Conservation (phyloP, 1,140 invertebrate species). For the Metaphire vulgaris region DNA sequence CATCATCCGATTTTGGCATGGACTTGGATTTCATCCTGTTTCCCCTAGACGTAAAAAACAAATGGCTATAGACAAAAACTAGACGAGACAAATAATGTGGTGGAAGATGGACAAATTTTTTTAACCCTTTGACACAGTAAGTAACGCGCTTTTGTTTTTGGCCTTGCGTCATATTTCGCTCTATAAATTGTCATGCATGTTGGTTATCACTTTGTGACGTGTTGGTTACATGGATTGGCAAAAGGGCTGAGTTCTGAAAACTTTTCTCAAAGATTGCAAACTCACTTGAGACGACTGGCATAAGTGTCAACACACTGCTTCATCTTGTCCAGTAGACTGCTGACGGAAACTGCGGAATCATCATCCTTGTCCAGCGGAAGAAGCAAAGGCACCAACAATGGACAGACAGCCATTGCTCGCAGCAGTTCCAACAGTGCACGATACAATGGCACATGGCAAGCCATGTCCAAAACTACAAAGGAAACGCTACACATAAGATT, state of each 20-base stretch:
- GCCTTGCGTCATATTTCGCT: too few species aligned
- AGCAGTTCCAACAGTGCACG: slow-evolving; percentile 72
- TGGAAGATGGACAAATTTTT: too few species aligned
- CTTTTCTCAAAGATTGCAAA: too few species aligned
- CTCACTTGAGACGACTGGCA: slow-evolving; percentile 69
- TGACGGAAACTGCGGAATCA: slow-evolving; percentile 37
- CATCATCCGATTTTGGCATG: slow-evolving; percentile 62
- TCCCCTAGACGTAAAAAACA: slow-evolving; percentile 7
- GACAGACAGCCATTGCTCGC: slow-evolving; percentile 67
- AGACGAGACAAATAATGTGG: too few species aligned
- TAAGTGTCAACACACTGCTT: slow-evolving; percentile 84
- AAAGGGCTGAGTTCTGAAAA: too few species aligned
- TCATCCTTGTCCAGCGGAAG: slow-evolving; percentile 55
- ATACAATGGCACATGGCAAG: slow-evolving; percentile 84
- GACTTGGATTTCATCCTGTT: slow-evolving; percentile 58
- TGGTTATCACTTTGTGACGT: too few species aligned
- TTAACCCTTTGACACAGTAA: too few species aligned
- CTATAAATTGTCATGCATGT: too few species aligned
- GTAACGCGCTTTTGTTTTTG: too few species aligned
- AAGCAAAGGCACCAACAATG: slow-evolving; percentile 62
- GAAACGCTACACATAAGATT: too few species aligned
- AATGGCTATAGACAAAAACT: too few species aligned
- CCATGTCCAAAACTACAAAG: slow-evolving; percentile 78
- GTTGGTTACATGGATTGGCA: too few species aligned
- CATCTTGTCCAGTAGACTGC: slow-evolving; percentile 69